These are phyloP conservation scores for Dicyema japonicum DNA, from an alignment of 1,140 invertebrate genomes.

Conservation along the genomic window DNA sequence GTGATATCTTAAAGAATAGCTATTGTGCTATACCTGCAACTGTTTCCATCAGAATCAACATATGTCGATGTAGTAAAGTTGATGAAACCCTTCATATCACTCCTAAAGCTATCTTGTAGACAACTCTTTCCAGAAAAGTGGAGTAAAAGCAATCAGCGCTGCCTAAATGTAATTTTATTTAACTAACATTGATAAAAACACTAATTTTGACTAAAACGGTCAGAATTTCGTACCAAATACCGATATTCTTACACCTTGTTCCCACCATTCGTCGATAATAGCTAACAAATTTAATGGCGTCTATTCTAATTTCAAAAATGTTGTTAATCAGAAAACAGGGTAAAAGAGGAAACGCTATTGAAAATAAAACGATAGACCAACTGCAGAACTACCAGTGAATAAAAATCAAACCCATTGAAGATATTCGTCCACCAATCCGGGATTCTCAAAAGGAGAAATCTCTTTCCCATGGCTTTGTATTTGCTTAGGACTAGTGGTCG, in stretches of 20 bases:
- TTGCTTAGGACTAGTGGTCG: conserved; percentile 4
- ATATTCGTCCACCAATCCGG: conserved; percentile 73
- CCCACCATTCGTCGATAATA: conserved; percentile 1
- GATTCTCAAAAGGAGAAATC: conserved; percentile 59
- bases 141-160: conserved; percentile 89
- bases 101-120: conserved; percentile 34
- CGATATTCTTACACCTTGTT: conserved; percentile 2
- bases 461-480: conserved; percentile 39
- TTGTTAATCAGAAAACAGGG: conserved; percentile 4
- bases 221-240: conserved; percentile 11
- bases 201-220: conserved; percentile 31
- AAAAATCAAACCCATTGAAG: conserved; percentile 39
- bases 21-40: no score
- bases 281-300: conserved; percentile 3
- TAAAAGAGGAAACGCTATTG: conserved; percentile 3
- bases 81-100: conserved; percentile 32
- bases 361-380: conserved; percentile 4
- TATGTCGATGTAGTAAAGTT: no score
- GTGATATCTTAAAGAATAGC: conserved; percentile 22
- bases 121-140: conserved; percentile 61
- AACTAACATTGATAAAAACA: conserved; percentile 37
- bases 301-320: conserved; percentile 3
- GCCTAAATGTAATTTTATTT: conserved; percentile 28
- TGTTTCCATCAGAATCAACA: no score
- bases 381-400: conserved; percentile 1